Evolutionary conservation across 2,113 vertebrate species (phyloP).

Genomic region (Ochotona curzoniae): DNA sequence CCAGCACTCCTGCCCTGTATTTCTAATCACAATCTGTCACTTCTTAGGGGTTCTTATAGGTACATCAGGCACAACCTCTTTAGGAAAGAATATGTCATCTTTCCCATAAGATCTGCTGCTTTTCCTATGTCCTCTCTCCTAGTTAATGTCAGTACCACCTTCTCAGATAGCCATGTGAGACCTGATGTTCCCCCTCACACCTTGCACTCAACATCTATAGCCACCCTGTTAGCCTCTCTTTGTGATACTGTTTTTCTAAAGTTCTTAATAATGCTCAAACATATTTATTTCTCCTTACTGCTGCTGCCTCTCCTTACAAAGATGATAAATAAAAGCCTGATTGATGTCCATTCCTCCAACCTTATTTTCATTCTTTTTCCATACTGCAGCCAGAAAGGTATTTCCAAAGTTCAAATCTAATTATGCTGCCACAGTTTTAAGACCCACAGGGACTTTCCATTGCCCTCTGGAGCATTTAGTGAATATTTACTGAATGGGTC

Average conservation of each 20-base stretch:
- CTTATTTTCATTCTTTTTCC: neutral
- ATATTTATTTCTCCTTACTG: neutral
- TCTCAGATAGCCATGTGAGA: neutral
- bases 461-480: neutral
- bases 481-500: slow-evolving; percentile 34
- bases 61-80: neutral
- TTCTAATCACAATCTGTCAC: neutral
- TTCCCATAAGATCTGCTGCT: neutral
- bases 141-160: neutral
- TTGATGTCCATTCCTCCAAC: neutral
- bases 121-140: neutral
- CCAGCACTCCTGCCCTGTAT: neutral
- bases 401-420: neutral
- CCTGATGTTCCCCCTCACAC: neutral
- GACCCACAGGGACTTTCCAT: neutral
- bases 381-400: neutral
- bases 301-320: neutral
- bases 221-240: neutral
- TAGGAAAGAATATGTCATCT: neutral
- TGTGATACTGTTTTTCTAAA: neutral
- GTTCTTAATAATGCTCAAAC: neutral
- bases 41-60: neutral
- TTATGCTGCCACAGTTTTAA: neutral
- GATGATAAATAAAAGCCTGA: neutral
- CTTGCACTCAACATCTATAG: neutral